Conservation (phyloP, 1,140 invertebrate genomes). For the Cherax destructor region DNA sequence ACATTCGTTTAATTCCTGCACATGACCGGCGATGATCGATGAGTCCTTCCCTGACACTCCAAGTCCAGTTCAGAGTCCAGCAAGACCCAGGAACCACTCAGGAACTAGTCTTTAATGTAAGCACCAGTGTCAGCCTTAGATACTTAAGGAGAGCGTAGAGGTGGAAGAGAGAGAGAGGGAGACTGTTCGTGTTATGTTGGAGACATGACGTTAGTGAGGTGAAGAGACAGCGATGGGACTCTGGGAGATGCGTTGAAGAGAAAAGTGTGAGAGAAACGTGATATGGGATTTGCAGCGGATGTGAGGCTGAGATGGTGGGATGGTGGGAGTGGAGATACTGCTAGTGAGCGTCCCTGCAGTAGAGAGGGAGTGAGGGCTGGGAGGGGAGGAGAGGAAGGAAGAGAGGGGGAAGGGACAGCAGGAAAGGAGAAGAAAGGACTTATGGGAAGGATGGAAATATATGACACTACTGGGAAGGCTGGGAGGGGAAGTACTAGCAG, state of each 20-base stretch:
- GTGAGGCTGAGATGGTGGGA: not conserved
- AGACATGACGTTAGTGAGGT: not conserved
- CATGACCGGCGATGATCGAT: no score
- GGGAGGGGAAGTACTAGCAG: no score
- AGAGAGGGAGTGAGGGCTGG: not conserved
- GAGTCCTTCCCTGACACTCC: no score
- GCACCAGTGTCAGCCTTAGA: no score
- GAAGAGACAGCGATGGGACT: not conserved
- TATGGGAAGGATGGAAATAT: not conserved
- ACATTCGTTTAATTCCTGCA: no score
- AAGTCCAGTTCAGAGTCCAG: no score
- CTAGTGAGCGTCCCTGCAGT: not conserved
- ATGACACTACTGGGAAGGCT: no score
- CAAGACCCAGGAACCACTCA: no score
- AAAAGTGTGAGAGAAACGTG: conserved; percentile 3
- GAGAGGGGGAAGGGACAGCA: no score
- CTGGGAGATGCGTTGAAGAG: not conserved
- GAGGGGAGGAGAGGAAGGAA: not conserved
- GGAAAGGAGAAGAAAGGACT: not conserved
- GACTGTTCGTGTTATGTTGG: not conserved
- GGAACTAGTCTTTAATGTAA: no score
- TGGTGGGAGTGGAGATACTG: not conserved
- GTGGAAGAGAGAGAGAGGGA: not conserved
- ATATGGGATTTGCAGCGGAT: conserved; percentile 2
- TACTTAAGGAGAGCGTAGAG: no score